Percentiles rank a stretch among this genome's conserved stretches.
Evolutionary conservation across 2,888 invertebrate genomes (phyloP).

Genomic region (Euplexia lucipara): DNA sequence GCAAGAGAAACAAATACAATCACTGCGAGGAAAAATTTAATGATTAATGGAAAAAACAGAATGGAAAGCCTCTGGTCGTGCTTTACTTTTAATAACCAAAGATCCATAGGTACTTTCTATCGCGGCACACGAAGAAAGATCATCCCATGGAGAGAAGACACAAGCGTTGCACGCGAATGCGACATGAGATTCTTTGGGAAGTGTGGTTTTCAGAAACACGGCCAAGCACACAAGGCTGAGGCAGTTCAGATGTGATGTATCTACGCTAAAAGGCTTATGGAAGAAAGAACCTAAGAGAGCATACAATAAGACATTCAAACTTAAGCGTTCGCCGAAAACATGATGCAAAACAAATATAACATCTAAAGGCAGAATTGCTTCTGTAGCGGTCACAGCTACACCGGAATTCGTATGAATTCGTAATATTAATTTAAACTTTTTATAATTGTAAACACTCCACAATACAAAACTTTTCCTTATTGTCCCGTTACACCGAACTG

Average conservation of each 20-base stretch:
- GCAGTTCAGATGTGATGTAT: conserved; percentile 77
- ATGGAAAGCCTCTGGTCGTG: conserved; percentile 71
- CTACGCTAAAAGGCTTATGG: conserved; percentile 77
- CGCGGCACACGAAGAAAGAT: conserved; percentile 77
- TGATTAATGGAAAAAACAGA: conserved; percentile 78
- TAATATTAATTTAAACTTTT: too few relatives aligned
- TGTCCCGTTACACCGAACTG: too few relatives aligned
- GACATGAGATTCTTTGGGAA: conserved; percentile 78
- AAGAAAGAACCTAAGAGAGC: conserved; percentile 74
- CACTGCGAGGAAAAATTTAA: conserved; percentile 73
- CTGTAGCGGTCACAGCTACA: too few relatives aligned
- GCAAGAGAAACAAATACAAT: conserved; percentile 72
- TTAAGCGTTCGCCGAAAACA: too few relatives aligned
- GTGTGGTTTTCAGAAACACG: conserved; percentile 72
- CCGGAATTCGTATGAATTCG: too few relatives aligned
- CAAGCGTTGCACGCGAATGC: conserved; percentile 84
- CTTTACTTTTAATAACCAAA: conserved; percentile 73
- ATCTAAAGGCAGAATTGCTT: too few relatives aligned
- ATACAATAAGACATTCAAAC: too few relatives aligned
- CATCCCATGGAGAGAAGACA: conserved; percentile 83
- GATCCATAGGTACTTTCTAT: too few relatives aligned
- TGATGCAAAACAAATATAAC: too few relatives aligned
- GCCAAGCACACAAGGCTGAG: conserved; percentile 76
- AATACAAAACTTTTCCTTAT: too few relatives aligned
- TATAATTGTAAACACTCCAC: too few relatives aligned